These are phyloP conservation scores for Orientallactaga bullata DNA, from an alignment of 2,113 vertebrate species.

Conservation along the genomic window DNA sequence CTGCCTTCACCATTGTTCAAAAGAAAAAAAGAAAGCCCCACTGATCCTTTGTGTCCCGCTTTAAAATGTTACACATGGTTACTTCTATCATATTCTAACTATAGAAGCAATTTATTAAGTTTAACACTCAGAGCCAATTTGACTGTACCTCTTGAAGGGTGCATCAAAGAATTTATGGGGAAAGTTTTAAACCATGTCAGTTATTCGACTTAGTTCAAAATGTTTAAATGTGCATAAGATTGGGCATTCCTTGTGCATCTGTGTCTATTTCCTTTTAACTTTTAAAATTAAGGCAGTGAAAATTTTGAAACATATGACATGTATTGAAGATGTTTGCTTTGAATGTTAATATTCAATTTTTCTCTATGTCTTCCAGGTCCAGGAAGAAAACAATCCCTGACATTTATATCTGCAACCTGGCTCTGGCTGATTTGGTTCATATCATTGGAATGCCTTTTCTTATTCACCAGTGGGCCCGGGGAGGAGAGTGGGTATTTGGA, in stretches of 20 bases:
- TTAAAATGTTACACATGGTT: neutral
- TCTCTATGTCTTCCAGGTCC: conserved; percentile 80
- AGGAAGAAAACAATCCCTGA: conserved; percentile 85
- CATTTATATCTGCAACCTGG: conserved; percentile 86
- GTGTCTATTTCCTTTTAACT: neutral
- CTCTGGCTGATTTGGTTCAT: conserved; percentile 83
- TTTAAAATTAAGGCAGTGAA: conserved; percentile 18
- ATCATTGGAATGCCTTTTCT: conserved; percentile 86
- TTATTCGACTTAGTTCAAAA: conserved; percentile 9
- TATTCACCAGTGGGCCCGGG: conserved; percentile 83
- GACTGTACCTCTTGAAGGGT: neutral
- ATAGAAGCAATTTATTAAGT: neutral
- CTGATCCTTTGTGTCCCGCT: neutral
- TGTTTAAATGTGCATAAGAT: neutral
- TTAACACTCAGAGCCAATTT: neutral
- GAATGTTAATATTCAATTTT: conserved; percentile 14
- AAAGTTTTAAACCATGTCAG: conserved; percentile 20
- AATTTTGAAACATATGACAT: neutral
- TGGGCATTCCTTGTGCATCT: neutral
- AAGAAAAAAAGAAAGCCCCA: neutral
- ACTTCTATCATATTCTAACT: neutral
- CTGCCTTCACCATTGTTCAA: neutral
- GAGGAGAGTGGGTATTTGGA: conserved; percentile 83
- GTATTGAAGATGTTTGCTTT: neutral
- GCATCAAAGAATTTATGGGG: neutral